Evolutionary conservation across 2,797 vertebrate genomes (phyloP).

Genomic region (Chloroceryle inda): DNA sequence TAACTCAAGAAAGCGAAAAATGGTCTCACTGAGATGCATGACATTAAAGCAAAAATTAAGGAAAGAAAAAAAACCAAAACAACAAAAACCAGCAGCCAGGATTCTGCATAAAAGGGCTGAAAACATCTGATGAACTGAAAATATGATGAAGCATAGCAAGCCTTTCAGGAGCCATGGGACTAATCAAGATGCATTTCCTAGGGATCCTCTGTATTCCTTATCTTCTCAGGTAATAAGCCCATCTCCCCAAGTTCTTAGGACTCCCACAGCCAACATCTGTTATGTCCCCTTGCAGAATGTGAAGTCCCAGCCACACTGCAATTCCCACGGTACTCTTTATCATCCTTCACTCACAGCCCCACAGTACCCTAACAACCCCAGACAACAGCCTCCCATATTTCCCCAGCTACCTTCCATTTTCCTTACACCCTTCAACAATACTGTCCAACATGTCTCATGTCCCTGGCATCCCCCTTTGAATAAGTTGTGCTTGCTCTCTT

Average conservation of each 20-base stretch:
- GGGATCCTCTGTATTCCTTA: background rate
- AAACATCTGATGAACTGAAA: background rate
- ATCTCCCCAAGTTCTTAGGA: background rate
- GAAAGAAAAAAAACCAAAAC: background rate
- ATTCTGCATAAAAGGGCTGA: background rate
- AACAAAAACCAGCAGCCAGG: background rate
- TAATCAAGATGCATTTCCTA: background rate
- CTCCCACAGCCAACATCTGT: background rate
- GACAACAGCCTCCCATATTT: background rate
- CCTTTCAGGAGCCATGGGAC: background rate
- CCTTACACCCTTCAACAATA: background rate
- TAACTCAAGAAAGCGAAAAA: constrained; percentile 37
- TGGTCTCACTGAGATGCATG: constrained; percentile 4
- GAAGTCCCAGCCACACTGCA: background rate
- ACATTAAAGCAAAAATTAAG: constrained; percentile 68
- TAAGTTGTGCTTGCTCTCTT: background rate
- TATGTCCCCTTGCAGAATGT: background rate
- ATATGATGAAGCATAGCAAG: background rate
- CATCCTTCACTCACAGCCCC: background rate
- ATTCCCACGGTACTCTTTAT: background rate
- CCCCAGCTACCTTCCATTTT: background rate
- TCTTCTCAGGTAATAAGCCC: background rate
- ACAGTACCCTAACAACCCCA: background rate
- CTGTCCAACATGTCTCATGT: accelerated
- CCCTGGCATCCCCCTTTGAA: background rate